These are phyloP conservation scores for Gymnarchus niloticus DNA, from an alignment of 2,113 vertebrate genomes.

Conservation along the genomic window DNA sequence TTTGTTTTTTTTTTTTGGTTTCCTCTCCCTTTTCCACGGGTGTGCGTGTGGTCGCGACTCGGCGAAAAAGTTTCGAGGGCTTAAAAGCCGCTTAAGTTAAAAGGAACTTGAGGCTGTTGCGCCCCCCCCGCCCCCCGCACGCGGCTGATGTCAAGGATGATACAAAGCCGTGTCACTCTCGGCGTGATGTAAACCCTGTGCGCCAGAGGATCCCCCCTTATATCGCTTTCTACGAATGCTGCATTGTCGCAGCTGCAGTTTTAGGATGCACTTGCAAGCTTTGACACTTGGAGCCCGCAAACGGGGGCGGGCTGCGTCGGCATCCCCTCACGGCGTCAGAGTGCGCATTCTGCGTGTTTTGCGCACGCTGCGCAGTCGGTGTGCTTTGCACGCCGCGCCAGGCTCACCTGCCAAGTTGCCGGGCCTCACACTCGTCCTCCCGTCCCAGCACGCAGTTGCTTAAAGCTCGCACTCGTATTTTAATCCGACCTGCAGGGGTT, in stretches of 20 bases:
- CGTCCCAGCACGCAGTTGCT: background rate
- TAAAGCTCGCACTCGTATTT: background rate
- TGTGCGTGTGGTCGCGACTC: conserved; percentile 12
- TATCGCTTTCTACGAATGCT: background rate
- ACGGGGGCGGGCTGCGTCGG: conserved; percentile 18
- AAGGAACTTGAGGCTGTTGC: conserved; percentile 34
- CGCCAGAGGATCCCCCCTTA: conserved; percentile 26
- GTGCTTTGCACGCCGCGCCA: conserved; percentile 6
- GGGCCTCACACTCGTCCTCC: conserved; percentile 11
- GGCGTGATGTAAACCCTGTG: conserved; percentile 24
- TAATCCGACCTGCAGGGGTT: conserved; percentile 7
- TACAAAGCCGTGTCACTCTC: conserved; percentile 38
- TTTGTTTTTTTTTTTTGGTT: no score
- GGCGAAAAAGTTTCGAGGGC: conserved; percentile 32
- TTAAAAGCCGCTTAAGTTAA: conserved; percentile 26
- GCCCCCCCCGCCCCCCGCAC: conserved; percentile 33
- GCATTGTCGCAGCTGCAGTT: conserved; percentile 30
- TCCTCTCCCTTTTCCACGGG: background rate
- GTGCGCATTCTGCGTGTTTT: conserved; percentile 5
- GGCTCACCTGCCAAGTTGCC: conserved; percentile 15
- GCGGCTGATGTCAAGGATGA: conserved; percentile 37
- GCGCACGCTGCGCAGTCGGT: conserved; percentile 14
- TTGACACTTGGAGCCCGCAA: conserved; percentile 40
- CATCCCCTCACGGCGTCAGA: conserved; percentile 22
- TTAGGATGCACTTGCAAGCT: conserved; percentile 17